Evolutionary conservation across 1,140 invertebrate genomes (phyloP), one percentile per base, ranked within the genome.

Genomic region (Drosophila mauritiana): DNA sequence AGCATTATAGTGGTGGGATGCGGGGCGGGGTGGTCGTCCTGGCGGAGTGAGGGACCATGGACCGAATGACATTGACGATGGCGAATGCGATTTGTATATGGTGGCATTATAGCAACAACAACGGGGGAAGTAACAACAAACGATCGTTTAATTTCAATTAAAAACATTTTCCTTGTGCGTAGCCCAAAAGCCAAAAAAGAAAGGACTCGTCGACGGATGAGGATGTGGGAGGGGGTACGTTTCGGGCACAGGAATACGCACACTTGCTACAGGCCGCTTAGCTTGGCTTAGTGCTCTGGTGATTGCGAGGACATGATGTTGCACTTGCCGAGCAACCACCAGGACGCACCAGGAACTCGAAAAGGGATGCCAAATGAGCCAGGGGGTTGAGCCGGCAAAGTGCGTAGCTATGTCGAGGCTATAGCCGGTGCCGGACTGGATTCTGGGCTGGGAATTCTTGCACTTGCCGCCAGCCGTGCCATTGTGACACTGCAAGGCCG

Each of bases 111-210:
- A 89, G 17, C 55, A 88, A 86, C 62, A 86, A 57, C 59, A 85
- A 37, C 53, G 34, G 48, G 59, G 78, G 76, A 63, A 69, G 56
- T 49, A 73, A 73, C 77, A 89, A 90, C 90, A 90, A 90, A 84
- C 80, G 90, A 91, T 91, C 90, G 90, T 91, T 91, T 91, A 91
- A 91, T 91, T 91, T 90, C 90, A 91, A 91, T 91, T 91, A 91
- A 89, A 91, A 84, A 82, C 72, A 84, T 80, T 84, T 86, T 80
- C 73, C 63, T 74, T 69, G 68, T 22, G 69, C 74, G 42, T 61
- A 61, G 72, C 73, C 53, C 80, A 88, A 91, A 89, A 85, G 80
- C 78, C 81, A 91, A 89, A 91, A 79, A 78, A 40, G 77, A 75
- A 81, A 78, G 75, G 76, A 77, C 68, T 49, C 17, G 8, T 13